These are phyloP conservation scores for Candidula unifasciata DNA, from an alignment of 2,888 invertebrate genomes.

Conservation along the genomic window DNA sequence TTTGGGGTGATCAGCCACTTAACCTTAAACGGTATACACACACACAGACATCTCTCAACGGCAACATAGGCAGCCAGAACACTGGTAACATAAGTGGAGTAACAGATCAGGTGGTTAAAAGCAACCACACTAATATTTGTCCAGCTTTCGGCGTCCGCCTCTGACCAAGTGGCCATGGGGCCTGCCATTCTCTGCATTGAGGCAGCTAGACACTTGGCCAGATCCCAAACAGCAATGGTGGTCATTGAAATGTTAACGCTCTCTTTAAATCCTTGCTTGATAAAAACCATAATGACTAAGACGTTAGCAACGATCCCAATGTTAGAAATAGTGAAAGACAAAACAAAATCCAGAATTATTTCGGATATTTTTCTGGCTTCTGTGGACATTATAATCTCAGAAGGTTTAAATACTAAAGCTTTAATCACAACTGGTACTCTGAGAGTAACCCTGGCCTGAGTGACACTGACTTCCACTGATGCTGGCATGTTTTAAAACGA, in stretches of 20 bases:
- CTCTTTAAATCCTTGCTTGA: not conserved
- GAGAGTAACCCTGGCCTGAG: too few relatives aligned
- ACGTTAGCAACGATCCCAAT: constrained; percentile 25
- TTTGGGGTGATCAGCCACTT: constrained; percentile 33
- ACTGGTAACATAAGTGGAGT: constrained; percentile 20
- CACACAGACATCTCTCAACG: constrained; percentile 35
- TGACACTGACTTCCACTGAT: too few relatives aligned
- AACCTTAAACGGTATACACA: constrained; percentile 40
- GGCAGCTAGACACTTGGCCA: constrained; percentile 19
- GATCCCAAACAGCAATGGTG: constrained; percentile 19
- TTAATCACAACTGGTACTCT: too few relatives aligned
- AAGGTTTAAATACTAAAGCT: constrained; percentile 1
- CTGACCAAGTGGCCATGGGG: not conserved
- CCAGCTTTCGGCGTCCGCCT: not conserved
- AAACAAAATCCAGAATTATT: constrained; percentile 11
- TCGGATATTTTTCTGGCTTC: not conserved
- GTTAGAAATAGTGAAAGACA: constrained; percentile 1
- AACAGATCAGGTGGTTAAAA: not conserved
- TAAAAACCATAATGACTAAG: constrained; percentile 8
- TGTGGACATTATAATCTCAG: not conserved
- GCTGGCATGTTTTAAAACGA: too few relatives aligned
- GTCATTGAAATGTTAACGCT: constrained; percentile 17
- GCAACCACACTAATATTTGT: not conserved
- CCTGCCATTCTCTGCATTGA: not conserved
- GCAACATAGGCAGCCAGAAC: constrained; percentile 32